Evolutionary conservation across 2,113 vertebrate genomes (phyloP).

Genomic region (Sclerurus mexicanus): DNA sequence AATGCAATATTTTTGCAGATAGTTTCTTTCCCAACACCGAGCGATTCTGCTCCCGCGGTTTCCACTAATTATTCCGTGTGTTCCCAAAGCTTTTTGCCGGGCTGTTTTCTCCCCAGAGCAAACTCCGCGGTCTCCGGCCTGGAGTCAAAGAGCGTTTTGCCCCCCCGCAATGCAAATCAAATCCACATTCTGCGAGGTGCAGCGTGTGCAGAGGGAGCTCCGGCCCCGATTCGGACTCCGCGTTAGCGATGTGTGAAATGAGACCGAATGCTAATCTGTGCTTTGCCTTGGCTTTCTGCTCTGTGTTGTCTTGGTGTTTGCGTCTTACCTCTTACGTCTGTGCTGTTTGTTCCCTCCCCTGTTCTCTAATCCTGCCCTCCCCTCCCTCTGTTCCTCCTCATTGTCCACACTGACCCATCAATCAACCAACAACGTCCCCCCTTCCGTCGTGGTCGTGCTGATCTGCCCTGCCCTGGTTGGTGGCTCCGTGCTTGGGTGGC

Average conservation of each 20-base stretch:
- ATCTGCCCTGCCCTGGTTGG: conserved; percentile 85
- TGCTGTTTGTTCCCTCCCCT: conserved; percentile 82
- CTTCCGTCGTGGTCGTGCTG: conserved; percentile 81
- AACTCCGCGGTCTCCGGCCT: background rate
- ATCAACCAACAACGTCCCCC: conserved; percentile 82
- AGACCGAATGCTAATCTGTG: conserved; percentile 91
- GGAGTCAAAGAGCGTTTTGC: conserved; percentile 44
- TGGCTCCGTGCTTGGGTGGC: conserved; percentile 84
- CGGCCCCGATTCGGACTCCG: conserved; percentile 42
- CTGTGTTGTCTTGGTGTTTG: conserved; percentile 87
- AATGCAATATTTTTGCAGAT: background rate
- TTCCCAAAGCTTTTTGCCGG: conserved; percentile 42
- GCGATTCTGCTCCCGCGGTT: conserved; percentile 48
- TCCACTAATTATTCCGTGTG: conserved; percentile 11
- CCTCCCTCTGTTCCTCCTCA: conserved; percentile 74
- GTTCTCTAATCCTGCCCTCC: conserved; percentile 79
- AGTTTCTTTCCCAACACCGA: background rate
- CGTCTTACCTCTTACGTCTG: conserved; percentile 81
- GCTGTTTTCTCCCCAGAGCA: conserved; percentile 25
- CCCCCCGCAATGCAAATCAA: conserved; percentile 54
- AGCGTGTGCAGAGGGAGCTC: background rate
- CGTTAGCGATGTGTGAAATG: conserved; percentile 67
- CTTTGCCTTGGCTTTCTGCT: conserved; percentile 98
- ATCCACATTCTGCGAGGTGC: conserved; percentile 67
- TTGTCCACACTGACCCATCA: conserved; percentile 84